Evolutionary conservation across 1,140 invertebrate species (phyloP), one percentile per base, ranked within the genome.

Genomic region (Coptotermes formosanus): DNA sequence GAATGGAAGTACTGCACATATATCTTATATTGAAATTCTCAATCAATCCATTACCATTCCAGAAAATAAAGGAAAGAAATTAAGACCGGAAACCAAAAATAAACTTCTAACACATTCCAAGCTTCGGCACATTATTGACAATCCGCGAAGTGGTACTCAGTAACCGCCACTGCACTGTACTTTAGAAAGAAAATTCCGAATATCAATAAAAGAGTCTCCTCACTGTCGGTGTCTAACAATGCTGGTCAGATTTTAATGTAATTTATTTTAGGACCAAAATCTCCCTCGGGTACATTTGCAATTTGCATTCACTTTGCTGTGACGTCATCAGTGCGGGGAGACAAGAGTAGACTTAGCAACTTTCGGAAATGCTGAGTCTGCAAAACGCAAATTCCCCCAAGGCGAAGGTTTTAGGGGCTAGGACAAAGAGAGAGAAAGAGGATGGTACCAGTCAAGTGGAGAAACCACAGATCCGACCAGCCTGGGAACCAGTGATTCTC

Each of bases 181-280:
- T 44, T 44, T 19, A 38, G 1, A 11, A 83, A 32, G 43, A 43
- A 83, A 30, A 32, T 30, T 6, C 25, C 82, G 82, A 83, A 83
- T 83, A n/a, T 83, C 82, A 83, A 75, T 75, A 75, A 75, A 75
- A 75, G 25, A n/a, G 64, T 64, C 25, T 75, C 64, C 14, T 75
- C 64, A 11, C n/a, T 25, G 25, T 30, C 64, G 64, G 64, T 75
- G 64, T 75, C 64, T 75, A 75, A 75, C 82, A 83, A 32, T 52
- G 82, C 64, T 52, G 82, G 82, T 83, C 82, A 83, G 82, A 83
- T 83, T 83, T 83, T 52, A 75, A 83, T 52, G 82, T 83, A 83
- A 83, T 83, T 83, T 83, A 83, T 83, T 83, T 83, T 83, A 83
- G 8, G 82, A 32, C 43, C 48, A 32, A 43, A 32, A 52, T 45